Conservation (phyloP, 2,113 vertebrate species). For the Chinchilla lanigera region DNA sequence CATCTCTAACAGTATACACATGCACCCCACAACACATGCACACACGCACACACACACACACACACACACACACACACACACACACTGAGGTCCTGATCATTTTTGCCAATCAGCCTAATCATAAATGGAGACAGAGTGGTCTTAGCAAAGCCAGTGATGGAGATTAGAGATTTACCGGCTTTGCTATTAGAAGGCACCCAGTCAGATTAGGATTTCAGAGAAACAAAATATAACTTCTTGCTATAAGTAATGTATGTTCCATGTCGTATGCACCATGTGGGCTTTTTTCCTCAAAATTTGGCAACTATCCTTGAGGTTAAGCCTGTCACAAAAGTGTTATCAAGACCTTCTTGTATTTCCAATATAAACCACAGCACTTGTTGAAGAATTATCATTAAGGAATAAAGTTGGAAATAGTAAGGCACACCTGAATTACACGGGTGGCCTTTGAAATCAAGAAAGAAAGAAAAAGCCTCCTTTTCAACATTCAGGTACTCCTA, state of each 20-base stretch:
- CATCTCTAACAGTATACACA: neutral
- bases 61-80: neutral
- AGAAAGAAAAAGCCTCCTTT: rapidly evolving
- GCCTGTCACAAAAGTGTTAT: neutral
- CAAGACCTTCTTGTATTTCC: neutral
- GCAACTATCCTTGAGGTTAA: neutral
- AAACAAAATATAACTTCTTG: neutral
- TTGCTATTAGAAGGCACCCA: neutral
- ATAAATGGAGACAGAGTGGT: neutral
- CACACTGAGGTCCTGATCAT: neutral
- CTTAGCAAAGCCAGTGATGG: neutral
- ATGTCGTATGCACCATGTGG: neutral
- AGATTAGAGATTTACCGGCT: neutral
- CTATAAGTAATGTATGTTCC: neutral
- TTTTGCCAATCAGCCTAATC: neutral
- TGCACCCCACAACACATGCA: too few species aligned
- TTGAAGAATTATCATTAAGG: neutral
- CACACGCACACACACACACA: neutral
- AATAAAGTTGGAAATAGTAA: neutral
- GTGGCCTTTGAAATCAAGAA: neutral
- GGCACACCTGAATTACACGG: neutral
- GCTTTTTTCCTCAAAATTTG: neutral
- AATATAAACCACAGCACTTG: neutral
- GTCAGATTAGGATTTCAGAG: neutral
- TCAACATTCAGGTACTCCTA: neutral